Evolutionary conservation across 2,797 vertebrate genomes (phyloP).

Genomic region (Danio albolineatus): DNA sequence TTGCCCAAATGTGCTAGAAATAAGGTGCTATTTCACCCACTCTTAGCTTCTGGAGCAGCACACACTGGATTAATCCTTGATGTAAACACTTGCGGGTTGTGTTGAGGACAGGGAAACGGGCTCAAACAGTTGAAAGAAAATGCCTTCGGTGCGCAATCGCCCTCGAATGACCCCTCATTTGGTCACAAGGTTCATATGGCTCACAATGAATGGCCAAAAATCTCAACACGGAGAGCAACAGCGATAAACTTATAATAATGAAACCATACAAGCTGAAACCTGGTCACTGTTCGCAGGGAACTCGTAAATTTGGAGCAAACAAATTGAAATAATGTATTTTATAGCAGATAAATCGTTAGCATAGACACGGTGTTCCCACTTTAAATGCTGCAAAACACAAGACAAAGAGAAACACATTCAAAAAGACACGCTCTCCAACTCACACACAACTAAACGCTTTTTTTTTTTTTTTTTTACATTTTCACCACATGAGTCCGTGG

Average conservation of each 20-base stretch:
- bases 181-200: constrained; percentile 7
- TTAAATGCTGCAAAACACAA: constrained; percentile 8
- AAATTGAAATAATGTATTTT: not conserved
- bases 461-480: constrained; percentile 44
- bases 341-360: not conserved
- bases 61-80: constrained; percentile 45
- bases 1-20: not conserved
- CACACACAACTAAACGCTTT: constrained; percentile 39
- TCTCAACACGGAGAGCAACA: not conserved
- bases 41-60: constrained; percentile 12
- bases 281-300: not conserved
- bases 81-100: constrained; percentile 31
- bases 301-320: not conserved
- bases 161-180: constrained; percentile 28
- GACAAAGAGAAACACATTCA: constrained; percentile 37
- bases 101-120: constrained; percentile 40
- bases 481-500: constrained; percentile 51
- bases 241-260: not conserved
- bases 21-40: constrained; percentile 7
- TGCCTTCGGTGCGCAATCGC: not conserved
- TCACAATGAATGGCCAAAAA: constrained; percentile 21
- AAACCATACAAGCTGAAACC: not conserved
- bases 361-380: constrained; percentile 33
- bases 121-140: constrained; percentile 33
- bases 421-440: constrained; percentile 18